Base-by-base conservation (phyloP, 2,113 vertebrate genomes). In the Gallinago media region DNA sequence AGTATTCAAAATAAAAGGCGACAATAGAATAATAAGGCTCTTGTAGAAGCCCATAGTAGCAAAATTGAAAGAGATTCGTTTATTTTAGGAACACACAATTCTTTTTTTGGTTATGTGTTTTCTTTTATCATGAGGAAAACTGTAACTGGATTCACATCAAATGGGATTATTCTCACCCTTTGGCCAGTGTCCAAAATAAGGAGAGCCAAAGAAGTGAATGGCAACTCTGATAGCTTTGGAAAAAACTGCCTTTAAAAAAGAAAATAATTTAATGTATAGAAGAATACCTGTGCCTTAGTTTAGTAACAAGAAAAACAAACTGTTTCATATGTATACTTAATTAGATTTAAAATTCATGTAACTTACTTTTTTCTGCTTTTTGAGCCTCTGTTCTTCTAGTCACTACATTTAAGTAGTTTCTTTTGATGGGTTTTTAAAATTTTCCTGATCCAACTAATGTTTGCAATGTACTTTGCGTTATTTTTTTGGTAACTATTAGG, bases 401-500 rank as follows among this genome's bases (percentile, higher is more conserved):
- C 4, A 7, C 36, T 70, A 65, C 10, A 62, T 56, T 78, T 66
- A 23, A 70, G 25, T 61, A 21, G 9, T 92, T 83, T 83, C 7
- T 65, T 75, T 70, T 22, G 31, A 72, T 76, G 29, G 3, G 1
- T 66, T 88, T 86, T 52, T 36, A 76, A 59, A 38, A 4, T 15
- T 87, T 85, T 85, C 68, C 15, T 50, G 6, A 32, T 71, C 52
- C 27, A 71, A 9, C 23, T 75, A 21, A 88, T 75, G n/a, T 62
- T 78, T 74, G 23, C 21, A 8, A 2, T 85, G 11, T 75, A 73
- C 23, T 92, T 94, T 89, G 38, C 34, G 20, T 73, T 66, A 49
- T 85, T 92, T 94, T 92, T 73, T 86, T 90, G 54, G 7, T 93
- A 55, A 92, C 81, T 72, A 36, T 92, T 97, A 99, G 99, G 97